Evolutionary conservation across 1,140 invertebrate genomes (phyloP).

Genomic region (Listronotus bonariensis): DNA sequence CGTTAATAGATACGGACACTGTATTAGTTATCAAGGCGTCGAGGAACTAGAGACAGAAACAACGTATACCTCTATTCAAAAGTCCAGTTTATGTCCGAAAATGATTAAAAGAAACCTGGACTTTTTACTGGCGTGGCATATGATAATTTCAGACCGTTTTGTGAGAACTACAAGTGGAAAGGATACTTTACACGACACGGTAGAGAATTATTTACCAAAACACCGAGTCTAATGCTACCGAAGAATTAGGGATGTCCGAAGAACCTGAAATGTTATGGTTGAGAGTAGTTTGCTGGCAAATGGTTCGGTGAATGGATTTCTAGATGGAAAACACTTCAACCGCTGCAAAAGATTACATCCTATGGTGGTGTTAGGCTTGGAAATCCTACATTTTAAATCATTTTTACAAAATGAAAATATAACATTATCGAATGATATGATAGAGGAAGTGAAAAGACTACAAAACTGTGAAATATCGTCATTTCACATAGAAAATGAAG

Average conservation of each 20-base stretch:
- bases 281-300: too few species aligned
- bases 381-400: too few species aligned
- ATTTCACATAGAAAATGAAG: too few species aligned
- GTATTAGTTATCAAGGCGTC: slow-evolving; percentile 45
- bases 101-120: slow-evolving; percentile 39
- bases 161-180: slow-evolving; percentile 56
- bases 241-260: not conserved
- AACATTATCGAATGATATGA: too few species aligned
- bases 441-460: too few species aligned
- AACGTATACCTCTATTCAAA: slow-evolving; percentile 33
- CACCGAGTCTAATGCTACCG: not conserved
- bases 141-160: slow-evolving; percentile 57
- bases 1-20: slow-evolving; percentile 43
- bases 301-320: too few species aligned
- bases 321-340: too few species aligned
- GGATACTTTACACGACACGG: slow-evolving; percentile 58
- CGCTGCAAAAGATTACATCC: too few species aligned
- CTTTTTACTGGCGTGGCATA: slow-evolving; percentile 53
- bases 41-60: slow-evolving; percentile 52
- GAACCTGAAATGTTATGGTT: not conserved
- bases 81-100: slow-evolving; percentile 41
- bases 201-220: slow-evolving; percentile 56
- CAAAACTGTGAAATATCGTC: too few species aligned
- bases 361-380: too few species aligned
- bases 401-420: too few species aligned